Conservation (phyloP, 2,113 vertebrate species). For the Phainopepla nitens region DNA sequence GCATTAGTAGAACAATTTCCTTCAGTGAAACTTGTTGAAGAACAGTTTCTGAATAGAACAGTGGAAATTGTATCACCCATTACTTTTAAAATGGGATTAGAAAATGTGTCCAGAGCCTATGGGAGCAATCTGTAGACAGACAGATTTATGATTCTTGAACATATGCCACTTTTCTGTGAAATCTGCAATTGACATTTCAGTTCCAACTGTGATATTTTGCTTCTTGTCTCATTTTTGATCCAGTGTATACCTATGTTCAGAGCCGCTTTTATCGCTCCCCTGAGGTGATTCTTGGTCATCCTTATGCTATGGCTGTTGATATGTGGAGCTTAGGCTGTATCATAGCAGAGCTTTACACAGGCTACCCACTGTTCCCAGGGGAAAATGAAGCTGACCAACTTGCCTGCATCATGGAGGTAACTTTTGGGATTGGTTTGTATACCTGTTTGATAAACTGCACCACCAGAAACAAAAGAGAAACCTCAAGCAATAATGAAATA, state of each 20-base stretch:
- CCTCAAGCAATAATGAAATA: not conserved
- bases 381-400: conserved; percentile 93
- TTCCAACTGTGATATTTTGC: not conserved
- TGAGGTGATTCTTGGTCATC: conserved; percentile 91
- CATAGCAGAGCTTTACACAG: conserved; percentile 86
- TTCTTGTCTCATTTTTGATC: not conserved
- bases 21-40: not conserved
- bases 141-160: not conserved
- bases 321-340: conserved; percentile 98
- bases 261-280: conserved; percentile 94
- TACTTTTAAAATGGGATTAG: not conserved
- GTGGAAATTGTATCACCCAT: not conserved
- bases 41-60: not conserved
- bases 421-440: not conserved
- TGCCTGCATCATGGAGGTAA: conserved; percentile 94
- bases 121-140: not conserved
- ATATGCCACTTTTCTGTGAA: not conserved
- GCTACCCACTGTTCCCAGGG: conserved; percentile 88
- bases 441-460: not conserved
- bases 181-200: not conserved
- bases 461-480: not conserved
- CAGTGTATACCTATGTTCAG: conserved; percentile 93
- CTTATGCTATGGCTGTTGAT: conserved; percentile 92
- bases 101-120: not conserved
- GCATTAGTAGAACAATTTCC: not conserved